A percentile compares a stretch with the other conserved stretches of the same genome.
Evolutionary conservation across 2,113 vertebrate species (phyloP).

Genomic region (Todiramphus saurophagus): DNA sequence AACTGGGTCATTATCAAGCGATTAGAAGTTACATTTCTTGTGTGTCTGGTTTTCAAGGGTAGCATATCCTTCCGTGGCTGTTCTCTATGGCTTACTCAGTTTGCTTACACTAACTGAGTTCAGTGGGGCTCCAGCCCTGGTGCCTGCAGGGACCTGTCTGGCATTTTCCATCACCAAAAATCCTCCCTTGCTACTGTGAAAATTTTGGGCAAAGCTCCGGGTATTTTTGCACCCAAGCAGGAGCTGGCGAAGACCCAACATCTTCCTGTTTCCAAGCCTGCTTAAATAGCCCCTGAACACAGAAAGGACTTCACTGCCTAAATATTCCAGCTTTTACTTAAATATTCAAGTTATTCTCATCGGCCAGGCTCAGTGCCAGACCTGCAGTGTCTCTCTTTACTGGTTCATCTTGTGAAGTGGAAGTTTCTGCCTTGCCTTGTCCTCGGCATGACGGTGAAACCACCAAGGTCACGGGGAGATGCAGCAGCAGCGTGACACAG

Average conservation of each 20-base stretch:
- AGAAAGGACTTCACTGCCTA: neutral
- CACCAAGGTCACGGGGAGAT: accelerated
- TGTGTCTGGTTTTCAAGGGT: neutral
- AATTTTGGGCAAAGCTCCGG: neutral
- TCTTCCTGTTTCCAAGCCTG: neutral
- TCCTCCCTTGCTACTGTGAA: neutral
- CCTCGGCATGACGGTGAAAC: neutral
- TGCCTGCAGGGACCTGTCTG: neutral
- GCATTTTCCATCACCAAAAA: neutral
- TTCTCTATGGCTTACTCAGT: neutral
- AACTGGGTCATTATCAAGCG: neutral
- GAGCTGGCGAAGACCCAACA: neutral
- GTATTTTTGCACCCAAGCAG: neutral
- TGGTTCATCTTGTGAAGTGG: neutral
- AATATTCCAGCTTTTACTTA: neutral
- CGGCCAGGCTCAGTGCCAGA: accelerated
- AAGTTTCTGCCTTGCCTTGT: neutral
- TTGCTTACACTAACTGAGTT: neutral
- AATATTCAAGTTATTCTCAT: neutral
- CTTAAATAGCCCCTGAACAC: neutral
- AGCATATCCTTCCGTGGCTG: accelerated
- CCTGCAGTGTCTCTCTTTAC: neutral
- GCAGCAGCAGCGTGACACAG: accelerated
- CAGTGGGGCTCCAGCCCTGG: neutral
- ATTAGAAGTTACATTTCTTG: neutral